Evolutionary conservation across 2,888 invertebrate species (phyloP), one percentile per base, ranked within the genome.

Genomic region (Patella pellucida): DNA sequence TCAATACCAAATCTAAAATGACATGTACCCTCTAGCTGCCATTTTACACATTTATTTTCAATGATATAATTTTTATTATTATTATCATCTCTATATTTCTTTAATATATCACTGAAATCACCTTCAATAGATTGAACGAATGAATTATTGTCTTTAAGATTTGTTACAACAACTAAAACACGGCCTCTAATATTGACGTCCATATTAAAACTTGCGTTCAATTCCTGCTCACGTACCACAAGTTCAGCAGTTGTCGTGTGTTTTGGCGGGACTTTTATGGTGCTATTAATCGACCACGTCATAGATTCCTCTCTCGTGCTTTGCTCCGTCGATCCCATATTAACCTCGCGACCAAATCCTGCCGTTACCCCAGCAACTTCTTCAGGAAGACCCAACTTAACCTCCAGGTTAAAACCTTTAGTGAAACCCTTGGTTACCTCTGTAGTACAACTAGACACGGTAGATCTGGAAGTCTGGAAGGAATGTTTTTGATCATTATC

Each of bases 281-380:
- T 90, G 79, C 89, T 91, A 82, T 92, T 91, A 3, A 92, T 92
- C 16, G 90, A 89, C 92, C 92, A 92, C 4, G 90, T 89, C 73
- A 92, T 85, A 67, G 87, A 84, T 79, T 92, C 90, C 74, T 90
- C 89, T 23, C 86, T 81, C 1, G 85, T 84, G 74, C 86, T 84
- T 72, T 89, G 89, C 52, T 89, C 89, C 7, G 89, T 85, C 14
- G 89, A 89, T 56, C 89, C 88, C 74, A 91, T 85, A 73, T 85
- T 84, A 14, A 91, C 85, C 80, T 91, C 91, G 2, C 87, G 82
- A 16, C 88, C 87, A 83, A 91, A 92, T 16, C 91, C 91, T 4
- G 90, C 91, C 9, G 90, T 90, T 5, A 90, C 90, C 5, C 81
- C 78, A 12, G 84, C 83, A 11, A 86, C 91, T 85, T 92, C 91